A percentile compares a stretch with the other conserved stretches of the same genome.
These are phyloP conservation scores for Erebia epiphron DNA, from an alignment of 2,888 invertebrate species.

Conservation along the genomic window DNA sequence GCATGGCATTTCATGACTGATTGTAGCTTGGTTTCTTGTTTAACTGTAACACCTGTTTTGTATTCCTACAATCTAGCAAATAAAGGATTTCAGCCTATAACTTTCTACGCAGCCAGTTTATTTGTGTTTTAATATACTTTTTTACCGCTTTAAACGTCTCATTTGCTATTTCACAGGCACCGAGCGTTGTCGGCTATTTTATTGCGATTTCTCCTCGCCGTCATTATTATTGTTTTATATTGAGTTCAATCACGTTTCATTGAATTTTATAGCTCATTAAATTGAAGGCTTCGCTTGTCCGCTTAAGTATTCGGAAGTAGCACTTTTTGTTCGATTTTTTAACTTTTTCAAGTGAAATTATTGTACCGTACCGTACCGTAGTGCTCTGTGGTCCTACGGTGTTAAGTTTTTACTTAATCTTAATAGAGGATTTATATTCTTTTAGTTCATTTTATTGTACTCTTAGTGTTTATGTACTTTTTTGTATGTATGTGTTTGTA, in stretches of 20 bases:
- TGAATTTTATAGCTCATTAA: conserved; percentile 33
- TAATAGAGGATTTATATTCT: too few species aligned
- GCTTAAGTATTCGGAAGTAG: conserved; percentile 20
- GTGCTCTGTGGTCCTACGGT: too few species aligned
- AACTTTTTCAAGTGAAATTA: background rate
- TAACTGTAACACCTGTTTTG: too few species aligned
- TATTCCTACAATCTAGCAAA: too few species aligned
- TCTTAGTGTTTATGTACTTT: too few species aligned
- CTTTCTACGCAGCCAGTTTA: too few species aligned
- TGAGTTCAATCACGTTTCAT: conserved; percentile 29
- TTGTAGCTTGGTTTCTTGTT: too few species aligned
- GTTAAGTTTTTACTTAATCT: too few species aligned
- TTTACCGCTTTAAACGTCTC: conserved; percentile 18
- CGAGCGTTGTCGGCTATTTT: conserved; percentile 16
- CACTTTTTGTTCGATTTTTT: conserved; percentile 3
- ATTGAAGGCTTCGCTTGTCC: conserved; percentile 23
- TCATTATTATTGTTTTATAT: conserved; percentile 29
- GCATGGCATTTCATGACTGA: too few species aligned
- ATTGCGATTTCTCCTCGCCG: conserved; percentile 29
- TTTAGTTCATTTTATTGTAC: too few species aligned
- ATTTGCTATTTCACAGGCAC: conserved; percentile 16
- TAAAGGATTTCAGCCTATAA: too few species aligned
- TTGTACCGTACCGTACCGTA: background rate
- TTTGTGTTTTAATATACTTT: conserved; percentile 12
- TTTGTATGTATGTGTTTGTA: too few species aligned